phyloP scores from a whole-genome alignment of 2,888 invertebrate genomes.

The Thereva unica region DNA sequence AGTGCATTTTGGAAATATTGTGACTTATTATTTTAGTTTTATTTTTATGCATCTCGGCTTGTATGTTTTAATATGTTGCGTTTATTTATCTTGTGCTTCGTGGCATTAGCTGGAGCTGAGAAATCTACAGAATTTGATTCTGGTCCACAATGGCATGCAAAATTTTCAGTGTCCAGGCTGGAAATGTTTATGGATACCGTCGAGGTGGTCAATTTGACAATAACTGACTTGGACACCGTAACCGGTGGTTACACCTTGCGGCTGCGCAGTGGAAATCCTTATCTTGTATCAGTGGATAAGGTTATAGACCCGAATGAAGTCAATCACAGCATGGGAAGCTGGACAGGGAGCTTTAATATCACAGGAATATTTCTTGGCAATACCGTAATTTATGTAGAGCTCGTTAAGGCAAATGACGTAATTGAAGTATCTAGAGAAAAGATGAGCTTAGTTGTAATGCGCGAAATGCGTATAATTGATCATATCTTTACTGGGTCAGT shows the following conservation, averaged over 20 bases:
- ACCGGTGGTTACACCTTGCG: constrained; percentile 27
- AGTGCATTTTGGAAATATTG: too few species aligned
- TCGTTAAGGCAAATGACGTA: constrained; percentile 45
- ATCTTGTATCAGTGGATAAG: constrained; percentile 40
- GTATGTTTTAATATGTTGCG: too few species aligned
- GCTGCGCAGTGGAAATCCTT: constrained; percentile 39
- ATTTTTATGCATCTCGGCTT: too few species aligned
- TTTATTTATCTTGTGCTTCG: too few species aligned
- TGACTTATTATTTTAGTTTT: too few species aligned
- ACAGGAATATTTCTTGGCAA: constrained; percentile 52
- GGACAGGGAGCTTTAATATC: constrained; percentile 50
- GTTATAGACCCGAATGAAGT: constrained; percentile 45
- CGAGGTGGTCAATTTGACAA: constrained; percentile 56
- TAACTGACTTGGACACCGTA: constrained; percentile 50
- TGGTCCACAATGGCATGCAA: constrained; percentile 16
- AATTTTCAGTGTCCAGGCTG: neutral
- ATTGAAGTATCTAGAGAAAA: constrained; percentile 46
- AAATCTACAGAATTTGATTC: too few species aligned
- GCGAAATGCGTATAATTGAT: constrained; percentile 70
- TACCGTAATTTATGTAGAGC: constrained; percentile 49
- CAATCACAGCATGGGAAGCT: constrained; percentile 42
- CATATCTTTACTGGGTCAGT: constrained; percentile 75
- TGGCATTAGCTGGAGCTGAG: too few species aligned
- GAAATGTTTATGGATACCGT: constrained; percentile 60
- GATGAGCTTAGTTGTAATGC: constrained; percentile 63